phyloP scores from a whole-genome alignment of 2,797 vertebrate species.

The Brotogeris chrysoptera region DNA sequence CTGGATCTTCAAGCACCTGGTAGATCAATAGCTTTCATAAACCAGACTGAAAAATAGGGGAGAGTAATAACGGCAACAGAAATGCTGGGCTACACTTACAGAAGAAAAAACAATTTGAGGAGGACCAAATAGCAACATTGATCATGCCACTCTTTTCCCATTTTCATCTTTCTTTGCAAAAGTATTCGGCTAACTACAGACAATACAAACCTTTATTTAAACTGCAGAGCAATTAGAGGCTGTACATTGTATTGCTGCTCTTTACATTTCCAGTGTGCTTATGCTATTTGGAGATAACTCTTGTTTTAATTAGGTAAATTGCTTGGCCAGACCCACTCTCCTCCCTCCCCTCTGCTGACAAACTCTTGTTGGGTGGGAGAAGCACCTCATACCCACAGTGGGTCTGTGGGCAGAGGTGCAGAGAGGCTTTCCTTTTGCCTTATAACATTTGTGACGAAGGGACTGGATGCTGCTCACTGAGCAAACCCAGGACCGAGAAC shows the following conservation, averaged over 20 bases:
- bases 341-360: not conserved
- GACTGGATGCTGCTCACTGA: not conserved
- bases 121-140: conserved; percentile 51
- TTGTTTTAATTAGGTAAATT: not conserved
- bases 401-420: not conserved
- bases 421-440: not conserved
- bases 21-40: conserved; percentile 71
- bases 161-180: not conserved
- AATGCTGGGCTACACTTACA: conserved; percentile 38
- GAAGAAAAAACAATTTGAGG: conserved; percentile 61
- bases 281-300: not conserved
- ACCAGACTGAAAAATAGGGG: conserved; percentile 67
- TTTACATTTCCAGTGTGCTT: not conserved
- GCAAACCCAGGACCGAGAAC: not conserved
- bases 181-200: not conserved
- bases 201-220: not conserved
- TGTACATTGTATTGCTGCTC: not conserved
- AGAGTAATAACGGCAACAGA: conserved; percentile 49
- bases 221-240: not conserved
- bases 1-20: conserved; percentile 21
- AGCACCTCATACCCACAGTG: not conserved
- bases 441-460: not conserved
- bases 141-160: conserved; percentile 32
- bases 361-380: not conserved
- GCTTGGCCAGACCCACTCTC: not conserved